Conservation (phyloP, 35 echinoderm and acorn worm genomes). For the Lytechinus pictus region DNA sequence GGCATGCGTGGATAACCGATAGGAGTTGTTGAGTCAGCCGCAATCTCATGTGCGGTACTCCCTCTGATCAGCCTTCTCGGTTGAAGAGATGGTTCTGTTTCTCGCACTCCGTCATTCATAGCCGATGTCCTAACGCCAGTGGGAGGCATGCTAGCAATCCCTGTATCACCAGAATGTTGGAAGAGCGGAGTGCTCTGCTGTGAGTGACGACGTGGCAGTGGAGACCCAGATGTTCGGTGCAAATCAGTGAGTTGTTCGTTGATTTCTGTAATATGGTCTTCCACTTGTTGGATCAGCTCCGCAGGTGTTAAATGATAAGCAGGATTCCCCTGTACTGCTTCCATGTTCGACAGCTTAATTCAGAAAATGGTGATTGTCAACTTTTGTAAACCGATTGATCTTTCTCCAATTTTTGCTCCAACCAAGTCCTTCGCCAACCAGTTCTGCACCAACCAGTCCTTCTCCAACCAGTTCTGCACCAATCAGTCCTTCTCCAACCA, state of each 20-base stretch:
- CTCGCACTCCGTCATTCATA: neutral
- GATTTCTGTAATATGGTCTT: neutral
- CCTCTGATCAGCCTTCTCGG: neutral
- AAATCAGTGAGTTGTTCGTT: neutral
- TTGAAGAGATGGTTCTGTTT: neutral
- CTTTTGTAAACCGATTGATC: no score
- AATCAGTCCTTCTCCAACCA: no score
- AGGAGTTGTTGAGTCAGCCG: neutral
- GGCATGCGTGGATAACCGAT: neutral
- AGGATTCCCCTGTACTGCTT: no score
- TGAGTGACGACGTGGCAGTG: neutral
- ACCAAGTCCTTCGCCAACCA: no score
- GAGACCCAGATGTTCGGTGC: neutral
- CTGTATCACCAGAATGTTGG: neutral
- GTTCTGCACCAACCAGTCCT: no score
- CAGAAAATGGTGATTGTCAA: no score
- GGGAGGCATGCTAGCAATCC: neutral
- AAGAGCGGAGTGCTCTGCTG: neutral
- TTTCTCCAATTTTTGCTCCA: no score
- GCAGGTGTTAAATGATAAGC: no score
- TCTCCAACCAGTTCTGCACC: no score
- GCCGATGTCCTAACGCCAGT: no score
- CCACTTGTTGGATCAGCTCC: neutral
- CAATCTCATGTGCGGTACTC: neutral
- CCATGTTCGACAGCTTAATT: no score